A percentile compares a stretch with the other conserved stretches of the same genome.
Conservation (phyloP, 2,797 vertebrate species). For the Pelobates cultripes region DNA sequence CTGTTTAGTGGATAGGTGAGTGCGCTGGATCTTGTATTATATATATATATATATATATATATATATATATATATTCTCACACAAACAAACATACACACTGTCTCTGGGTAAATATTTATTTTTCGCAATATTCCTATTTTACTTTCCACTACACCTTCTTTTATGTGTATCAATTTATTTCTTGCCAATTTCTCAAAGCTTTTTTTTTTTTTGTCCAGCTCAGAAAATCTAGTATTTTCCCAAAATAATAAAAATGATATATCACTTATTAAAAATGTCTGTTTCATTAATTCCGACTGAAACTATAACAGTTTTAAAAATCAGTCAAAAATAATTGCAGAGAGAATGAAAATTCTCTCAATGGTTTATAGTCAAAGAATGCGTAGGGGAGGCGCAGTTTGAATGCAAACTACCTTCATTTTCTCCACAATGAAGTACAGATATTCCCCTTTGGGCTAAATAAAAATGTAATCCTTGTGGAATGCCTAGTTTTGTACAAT, state of each 20-base stretch:
- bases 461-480: constrained; percentile 48
- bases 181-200: constrained; percentile 1
- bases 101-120: no score
- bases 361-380: constrained; percentile 35
- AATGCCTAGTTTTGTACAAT: constrained; percentile 39
- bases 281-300: constrained; percentile 43
- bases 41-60: neutral
- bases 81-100: no score
- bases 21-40: neutral
- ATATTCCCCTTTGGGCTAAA: constrained; percentile 40
- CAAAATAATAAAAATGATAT: constrained; percentile 39
- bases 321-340: constrained; percentile 51
- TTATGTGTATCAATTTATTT: constrained; percentile 23
- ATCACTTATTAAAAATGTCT: constrained; percentile 42
- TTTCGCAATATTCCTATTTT: neutral
- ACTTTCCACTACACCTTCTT: constrained; percentile 7
- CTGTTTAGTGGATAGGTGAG: no score
- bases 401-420: constrained; percentile 51
- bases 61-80: no score
- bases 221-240: constrained; percentile 11
- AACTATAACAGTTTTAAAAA: constrained; percentile 46
- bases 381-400: neutral
- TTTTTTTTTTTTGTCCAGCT: neutral
- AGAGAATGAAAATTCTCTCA: constrained; percentile 37
- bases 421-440: constrained; percentile 40